These are phyloP conservation scores for Drosophila ananassae DNA, from an alignment of 1,140 invertebrate species.

Conservation along the genomic window DNA sequence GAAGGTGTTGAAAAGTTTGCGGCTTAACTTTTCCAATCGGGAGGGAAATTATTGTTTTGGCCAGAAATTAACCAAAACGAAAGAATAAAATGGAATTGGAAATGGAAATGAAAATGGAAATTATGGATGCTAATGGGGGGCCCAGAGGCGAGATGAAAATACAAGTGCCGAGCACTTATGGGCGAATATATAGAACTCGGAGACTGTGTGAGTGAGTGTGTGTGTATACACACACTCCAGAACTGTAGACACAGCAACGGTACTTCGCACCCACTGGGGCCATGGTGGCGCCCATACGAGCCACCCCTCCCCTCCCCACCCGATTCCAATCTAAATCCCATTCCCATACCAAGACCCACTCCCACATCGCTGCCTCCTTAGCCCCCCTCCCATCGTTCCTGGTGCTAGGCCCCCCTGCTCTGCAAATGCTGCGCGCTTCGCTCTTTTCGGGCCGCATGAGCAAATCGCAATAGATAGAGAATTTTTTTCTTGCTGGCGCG, in stretches of 20 bases:
- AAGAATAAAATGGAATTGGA: slow-evolving; percentile 11
- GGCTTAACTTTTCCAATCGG: slow-evolving; percentile 14
- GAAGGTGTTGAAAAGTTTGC: slow-evolving; percentile 30
- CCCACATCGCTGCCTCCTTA: slow-evolving; percentile 8
- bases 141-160: slow-evolving; percentile 27
- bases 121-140: slow-evolving; percentile 62
- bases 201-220: slow-evolving; percentile 18
- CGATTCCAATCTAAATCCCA: slow-evolving; percentile 13
- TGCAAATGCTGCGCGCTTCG: slow-evolving; percentile 60
- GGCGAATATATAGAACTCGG: slow-evolving; percentile 9
- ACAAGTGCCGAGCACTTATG: slow-evolving; percentile 5
- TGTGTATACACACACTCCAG: slow-evolving; percentile 4
- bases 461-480: slow-evolving; percentile 84
- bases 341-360: slow-evolving; percentile 6
- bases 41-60: slow-evolving; percentile 50
- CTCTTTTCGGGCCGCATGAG: slow-evolving; percentile 80
- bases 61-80: slow-evolving; percentile 9
- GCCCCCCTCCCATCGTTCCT: slow-evolving; percentile 14
- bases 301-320: slow-evolving; percentile 1
- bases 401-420: neutral
- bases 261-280: slow-evolving; percentile 66
- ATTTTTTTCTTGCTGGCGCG: slow-evolving; percentile 77
- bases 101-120: slow-evolving; percentile 25
- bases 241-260: slow-evolving; percentile 58
- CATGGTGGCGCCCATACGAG: slow-evolving; percentile 49